A percentile compares a stretch with the other conserved stretches of the same genome.
Evolutionary conservation across 2,888 invertebrate species (phyloP).

Genomic region (Cryptocephalus primarius): DNA sequence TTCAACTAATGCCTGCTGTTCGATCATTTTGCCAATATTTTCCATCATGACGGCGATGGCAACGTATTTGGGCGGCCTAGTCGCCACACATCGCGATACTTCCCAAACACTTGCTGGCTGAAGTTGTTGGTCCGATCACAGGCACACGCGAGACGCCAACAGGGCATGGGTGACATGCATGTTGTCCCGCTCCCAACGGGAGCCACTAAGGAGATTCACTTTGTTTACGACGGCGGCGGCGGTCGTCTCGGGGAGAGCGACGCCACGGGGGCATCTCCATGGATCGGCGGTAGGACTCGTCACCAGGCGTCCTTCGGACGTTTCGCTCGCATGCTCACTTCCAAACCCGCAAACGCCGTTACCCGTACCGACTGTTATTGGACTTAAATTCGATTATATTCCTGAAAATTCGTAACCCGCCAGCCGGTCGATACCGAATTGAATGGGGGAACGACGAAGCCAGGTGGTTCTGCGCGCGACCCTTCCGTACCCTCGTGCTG

Average conservation of each 20-base stretch:
- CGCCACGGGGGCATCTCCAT: conserved; percentile 13
- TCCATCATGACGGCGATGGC: conserved; percentile 38
- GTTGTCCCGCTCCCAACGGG: conserved; percentile 6
- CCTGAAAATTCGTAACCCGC: conserved; percentile 31
- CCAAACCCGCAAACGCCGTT: conserved; percentile 22
- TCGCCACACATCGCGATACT: too few relatives aligned
- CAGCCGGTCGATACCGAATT: conserved; percentile 39
- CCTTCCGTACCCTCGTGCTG: conserved; percentile 27
- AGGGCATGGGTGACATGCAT: conserved; percentile 10
- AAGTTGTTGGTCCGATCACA: background rate
- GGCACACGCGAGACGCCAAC: conserved; percentile 16
- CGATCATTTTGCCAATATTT: conserved; percentile 49
- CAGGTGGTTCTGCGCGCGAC: conserved; percentile 34
- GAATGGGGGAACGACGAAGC: conserved; percentile 36
- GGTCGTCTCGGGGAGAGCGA: conserved; percentile 17
- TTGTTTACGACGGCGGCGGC: conserved; percentile 26
- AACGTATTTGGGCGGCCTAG: too few relatives aligned
- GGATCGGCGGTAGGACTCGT: conserved; percentile 18
- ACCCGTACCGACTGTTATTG: conserved; percentile 23
- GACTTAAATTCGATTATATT: conserved; percentile 30
- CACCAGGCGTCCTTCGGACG: conserved; percentile 15
- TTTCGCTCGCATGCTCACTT: conserved; percentile 26
- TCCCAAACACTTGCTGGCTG: background rate
- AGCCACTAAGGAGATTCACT: background rate
- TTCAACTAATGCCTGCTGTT: conserved; percentile 44